Percentiles rank a stretch among this genome's conserved stretches.
Conservation (phyloP, 2,888 invertebrate species). For the Dendrolimus pini region DNA sequence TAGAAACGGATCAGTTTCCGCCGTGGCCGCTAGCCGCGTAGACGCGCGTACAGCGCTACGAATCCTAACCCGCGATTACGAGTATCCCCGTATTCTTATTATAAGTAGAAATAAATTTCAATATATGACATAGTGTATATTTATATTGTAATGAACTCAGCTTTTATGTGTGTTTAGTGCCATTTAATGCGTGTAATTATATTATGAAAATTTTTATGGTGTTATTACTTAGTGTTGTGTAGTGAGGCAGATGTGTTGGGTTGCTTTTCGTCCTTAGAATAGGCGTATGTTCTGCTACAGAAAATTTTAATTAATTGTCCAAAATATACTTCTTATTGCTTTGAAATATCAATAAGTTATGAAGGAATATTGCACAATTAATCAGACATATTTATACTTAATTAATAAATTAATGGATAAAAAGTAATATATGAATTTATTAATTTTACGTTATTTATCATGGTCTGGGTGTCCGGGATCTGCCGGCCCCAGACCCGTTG, state of each 20-base stretch:
- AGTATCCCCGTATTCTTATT: conserved; percentile 1
- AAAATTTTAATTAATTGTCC: no score
- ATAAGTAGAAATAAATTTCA: background rate
- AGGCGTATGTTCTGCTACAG: background rate
- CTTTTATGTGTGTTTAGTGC: background rate
- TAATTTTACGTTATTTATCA: no score
- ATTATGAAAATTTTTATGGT: background rate
- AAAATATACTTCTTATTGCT: no score
- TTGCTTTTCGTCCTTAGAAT: conserved; percentile 3
- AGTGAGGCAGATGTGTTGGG: conserved; percentile 5
- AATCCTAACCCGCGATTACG: conserved; percentile 17
- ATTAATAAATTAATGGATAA: no score
- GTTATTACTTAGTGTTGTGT: background rate
- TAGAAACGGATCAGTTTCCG: conserved; percentile 63
- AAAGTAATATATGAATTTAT: no score
- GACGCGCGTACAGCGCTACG: conserved; percentile 46
- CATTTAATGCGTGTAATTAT: background rate
- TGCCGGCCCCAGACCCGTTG: no score
- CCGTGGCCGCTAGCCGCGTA: conserved; percentile 51
- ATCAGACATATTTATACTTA: no score
- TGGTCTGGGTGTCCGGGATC: no score
- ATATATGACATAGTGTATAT: background rate
- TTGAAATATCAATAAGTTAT: no score
- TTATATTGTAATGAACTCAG: background rate
- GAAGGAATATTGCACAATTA: no score